These are phyloP conservation scores for Nowickia ferox DNA, from an alignment of 2,888 invertebrate species.

Conservation along the genomic window DNA sequence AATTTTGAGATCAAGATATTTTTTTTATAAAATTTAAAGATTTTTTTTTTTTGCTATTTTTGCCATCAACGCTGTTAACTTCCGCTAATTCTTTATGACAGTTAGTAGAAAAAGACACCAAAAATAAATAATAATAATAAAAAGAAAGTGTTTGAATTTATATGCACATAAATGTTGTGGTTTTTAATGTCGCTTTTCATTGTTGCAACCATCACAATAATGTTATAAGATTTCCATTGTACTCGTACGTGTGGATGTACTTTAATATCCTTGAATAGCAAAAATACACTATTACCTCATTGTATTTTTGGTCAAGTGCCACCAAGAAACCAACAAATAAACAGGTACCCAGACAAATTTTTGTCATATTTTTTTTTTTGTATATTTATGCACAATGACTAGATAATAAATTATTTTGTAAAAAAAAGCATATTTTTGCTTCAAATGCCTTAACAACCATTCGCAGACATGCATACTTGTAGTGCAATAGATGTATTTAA, in stretches of 20 bases:
- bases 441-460: conserved; percentile 37
- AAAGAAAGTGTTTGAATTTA: conserved; percentile 3
- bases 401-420: conserved; percentile 44
- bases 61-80: neutral
- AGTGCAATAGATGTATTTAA: conserved; percentile 46
- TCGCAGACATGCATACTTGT: conserved; percentile 51
- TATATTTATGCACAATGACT: conserved; percentile 32
- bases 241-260: neutral
- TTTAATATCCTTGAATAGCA: conserved; percentile 56
- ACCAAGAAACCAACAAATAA: conserved; percentile 33
- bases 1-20: no score
- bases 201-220: neutral
- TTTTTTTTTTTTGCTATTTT: neutral
- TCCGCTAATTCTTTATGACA: neutral
- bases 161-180: conserved; percentile 38
- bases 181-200: conserved; percentile 16
- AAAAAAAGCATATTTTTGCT: conserved; percentile 11
- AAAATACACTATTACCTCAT: conserved; percentile 66
- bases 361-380: conserved; percentile 3
- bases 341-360: neutral
- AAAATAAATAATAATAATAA: conserved; percentile 20
- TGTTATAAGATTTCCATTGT: neutral
- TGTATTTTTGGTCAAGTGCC: conserved; percentile 63
- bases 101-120: neutral
- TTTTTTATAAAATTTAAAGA: neutral